A percentile compares a stretch with the other conserved stretches of the same genome.
These are phyloP conservation scores for Xiphorhynchus elegans DNA, from an alignment of 2,113 vertebrate species.

Conservation along the genomic window DNA sequence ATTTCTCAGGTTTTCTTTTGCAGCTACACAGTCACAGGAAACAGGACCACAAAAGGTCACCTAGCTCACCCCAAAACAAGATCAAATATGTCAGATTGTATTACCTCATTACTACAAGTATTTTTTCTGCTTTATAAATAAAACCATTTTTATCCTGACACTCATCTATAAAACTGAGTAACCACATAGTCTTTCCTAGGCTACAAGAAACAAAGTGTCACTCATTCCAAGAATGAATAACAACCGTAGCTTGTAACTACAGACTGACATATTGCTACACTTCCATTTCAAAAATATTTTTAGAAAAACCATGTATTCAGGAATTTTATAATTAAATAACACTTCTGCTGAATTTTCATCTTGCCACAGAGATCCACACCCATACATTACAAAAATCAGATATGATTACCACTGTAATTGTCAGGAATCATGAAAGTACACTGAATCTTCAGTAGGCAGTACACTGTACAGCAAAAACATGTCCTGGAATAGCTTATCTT, in stretches of 20 bases:
- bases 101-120: neutral
- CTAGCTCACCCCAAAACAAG: neutral
- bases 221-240: neutral
- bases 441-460: neutral
- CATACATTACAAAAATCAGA: slow-evolving; percentile 1
- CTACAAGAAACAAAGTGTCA: neutral
- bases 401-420: neutral
- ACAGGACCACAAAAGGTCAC: neutral
- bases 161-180: neutral
- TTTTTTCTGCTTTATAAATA: neutral
- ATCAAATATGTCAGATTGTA: neutral
- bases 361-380: neutral
- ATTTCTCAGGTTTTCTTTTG: neutral
- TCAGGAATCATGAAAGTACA: neutral
- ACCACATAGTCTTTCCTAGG: neutral
- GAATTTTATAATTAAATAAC: slow-evolving; percentile 26
- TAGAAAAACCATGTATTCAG: slow-evolving; percentile 18
- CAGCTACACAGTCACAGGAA: neutral
- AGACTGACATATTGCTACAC: neutral
- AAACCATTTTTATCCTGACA: neutral
- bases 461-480: neutral
- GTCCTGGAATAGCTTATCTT: neutral
- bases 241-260: neutral
- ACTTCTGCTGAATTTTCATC: slow-evolving; percentile 6
- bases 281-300: slow-evolving; percentile 20